A percentile compares a stretch with the other conserved stretches of the same genome.
Evolutionary conservation across 2,113 vertebrate species (phyloP).

Genomic region (Mesembrinibis cayennensis): DNA sequence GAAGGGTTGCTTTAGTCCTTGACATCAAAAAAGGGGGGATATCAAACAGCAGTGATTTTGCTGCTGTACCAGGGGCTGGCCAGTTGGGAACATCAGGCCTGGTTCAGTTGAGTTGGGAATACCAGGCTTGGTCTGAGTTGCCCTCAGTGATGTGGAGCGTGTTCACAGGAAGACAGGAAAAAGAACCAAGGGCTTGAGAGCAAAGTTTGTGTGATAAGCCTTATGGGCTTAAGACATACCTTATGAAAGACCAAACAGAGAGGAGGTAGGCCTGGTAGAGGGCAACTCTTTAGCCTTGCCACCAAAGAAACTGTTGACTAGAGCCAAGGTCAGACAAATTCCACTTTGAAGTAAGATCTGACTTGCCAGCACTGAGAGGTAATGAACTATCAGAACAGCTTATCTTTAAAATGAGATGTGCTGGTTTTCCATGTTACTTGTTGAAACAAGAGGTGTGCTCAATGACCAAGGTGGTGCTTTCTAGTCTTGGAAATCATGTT

Average conservation of each 20-base stretch:
- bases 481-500: background rate
- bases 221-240: background rate
- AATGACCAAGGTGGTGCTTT: background rate
- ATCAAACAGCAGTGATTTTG: background rate
- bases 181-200: background rate
- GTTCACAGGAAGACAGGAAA: background rate
- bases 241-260: background rate
- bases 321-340: background rate
- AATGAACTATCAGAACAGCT: background rate
- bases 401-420: background rate
- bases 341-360: background rate
- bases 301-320: background rate
- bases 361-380: background rate
- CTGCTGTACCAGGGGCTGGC: background rate
- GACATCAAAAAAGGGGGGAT: background rate
- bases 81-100: background rate
- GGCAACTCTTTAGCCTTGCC: background rate
- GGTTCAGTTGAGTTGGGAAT: background rate
- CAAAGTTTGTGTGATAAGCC: background rate
- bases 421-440: background rate
- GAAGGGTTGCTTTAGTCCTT: background rate
- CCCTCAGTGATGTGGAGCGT: background rate
- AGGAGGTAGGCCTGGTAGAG: background rate
- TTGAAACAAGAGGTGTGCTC: background rate
- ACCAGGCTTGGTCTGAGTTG: background rate